Percentiles rank a stretch among this genome's conserved stretches.
These are phyloP conservation scores for Ommatoiulus sabulosus DNA, from an alignment of 2,888 invertebrate genomes.

Conservation along the genomic window DNA sequence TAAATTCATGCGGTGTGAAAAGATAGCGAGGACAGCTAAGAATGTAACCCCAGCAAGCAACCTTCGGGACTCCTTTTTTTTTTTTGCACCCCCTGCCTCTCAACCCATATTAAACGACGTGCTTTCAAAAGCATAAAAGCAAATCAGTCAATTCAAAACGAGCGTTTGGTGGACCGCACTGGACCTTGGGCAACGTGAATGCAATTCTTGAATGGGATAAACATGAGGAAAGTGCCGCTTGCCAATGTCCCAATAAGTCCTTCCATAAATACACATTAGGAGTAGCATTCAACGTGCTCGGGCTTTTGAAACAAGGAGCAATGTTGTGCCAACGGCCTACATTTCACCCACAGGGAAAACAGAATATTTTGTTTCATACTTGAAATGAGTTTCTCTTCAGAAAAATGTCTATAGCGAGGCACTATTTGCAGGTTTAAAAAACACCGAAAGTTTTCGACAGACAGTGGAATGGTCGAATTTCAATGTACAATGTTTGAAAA, in stretches of 20 bases:
- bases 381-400: no score
- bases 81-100: slow-evolving; percentile 14
- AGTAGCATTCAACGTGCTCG: neutral
- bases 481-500: no score
- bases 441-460: no score
- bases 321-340: neutral
- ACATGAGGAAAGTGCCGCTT: slow-evolving; percentile 23
- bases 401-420: no score
- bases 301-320: neutral
- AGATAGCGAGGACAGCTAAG: slow-evolving; percentile 52
- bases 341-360: neutral
- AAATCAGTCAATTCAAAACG: slow-evolving; percentile 28
- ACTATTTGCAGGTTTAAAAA: no score
- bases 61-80: neutral
- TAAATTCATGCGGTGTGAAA: slow-evolving; percentile 53
- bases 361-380: neutral
- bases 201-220: slow-evolving; percentile 9
- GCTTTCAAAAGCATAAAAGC: slow-evolving; percentile 36
- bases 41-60: slow-evolving; percentile 38
- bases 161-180: slow-evolving; percentile 43
- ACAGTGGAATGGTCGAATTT: no score
- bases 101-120: slow-evolving; percentile 45
- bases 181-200: slow-evolving; percentile 28
- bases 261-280: slow-evolving; percentile 44
- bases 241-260: neutral